Percentiles rank a stretch among this genome's conserved stretches.
Evolutionary conservation across 2,888 invertebrate genomes (phyloP).

Genomic region (Melanostoma mellinum): DNA sequence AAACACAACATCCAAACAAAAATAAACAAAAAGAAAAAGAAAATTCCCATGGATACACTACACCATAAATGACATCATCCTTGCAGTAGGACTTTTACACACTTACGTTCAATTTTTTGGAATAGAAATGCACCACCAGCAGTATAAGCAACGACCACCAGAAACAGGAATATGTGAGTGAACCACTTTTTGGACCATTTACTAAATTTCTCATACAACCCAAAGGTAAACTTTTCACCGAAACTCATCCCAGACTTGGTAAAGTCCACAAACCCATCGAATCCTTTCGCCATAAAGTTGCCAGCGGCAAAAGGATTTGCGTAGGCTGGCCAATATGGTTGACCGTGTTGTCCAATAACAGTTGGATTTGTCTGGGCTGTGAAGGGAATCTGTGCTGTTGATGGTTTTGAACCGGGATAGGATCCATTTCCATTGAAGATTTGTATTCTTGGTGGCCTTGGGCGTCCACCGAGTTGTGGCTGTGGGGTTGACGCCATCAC

Average conservation of each 20-base stretch:
- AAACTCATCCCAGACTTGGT: constrained; percentile 92
- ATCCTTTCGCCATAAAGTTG: constrained; percentile 91
- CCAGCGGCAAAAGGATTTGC: constrained; percentile 85
- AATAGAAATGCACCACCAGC: constrained; percentile 92
- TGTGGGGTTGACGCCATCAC: constrained; percentile 69
- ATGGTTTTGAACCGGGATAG: constrained; percentile 76
- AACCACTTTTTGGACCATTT: constrained; percentile 92
- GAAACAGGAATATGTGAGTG: constrained; percentile 92
- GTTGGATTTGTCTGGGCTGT: constrained; percentile 77
- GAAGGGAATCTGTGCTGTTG: constrained; percentile 77
- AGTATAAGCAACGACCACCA: constrained; percentile 90
- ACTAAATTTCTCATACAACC: constrained; percentile 90
- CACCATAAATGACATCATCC: constrained; percentile 59
- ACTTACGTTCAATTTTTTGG: constrained; percentile 89
- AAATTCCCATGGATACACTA: constrained; percentile 37
- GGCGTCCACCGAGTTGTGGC: constrained; percentile 76
- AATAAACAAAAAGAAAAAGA: constrained; percentile 36
- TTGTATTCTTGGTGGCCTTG: constrained; percentile 80
- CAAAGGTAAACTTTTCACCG: constrained; percentile 91
- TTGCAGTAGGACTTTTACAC: constrained; percentile 14
- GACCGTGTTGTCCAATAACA: constrained; percentile 70
- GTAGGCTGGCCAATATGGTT: constrained; percentile 80
- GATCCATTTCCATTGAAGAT: constrained; percentile 77
- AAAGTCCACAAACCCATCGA: constrained; percentile 90
- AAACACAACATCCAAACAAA: constrained; percentile 56